Percentiles rank a stretch among this genome's conserved stretches.
Conservation (phyloP, 2,797 vertebrate genomes). For the Sciaenops ocellatus region DNA sequence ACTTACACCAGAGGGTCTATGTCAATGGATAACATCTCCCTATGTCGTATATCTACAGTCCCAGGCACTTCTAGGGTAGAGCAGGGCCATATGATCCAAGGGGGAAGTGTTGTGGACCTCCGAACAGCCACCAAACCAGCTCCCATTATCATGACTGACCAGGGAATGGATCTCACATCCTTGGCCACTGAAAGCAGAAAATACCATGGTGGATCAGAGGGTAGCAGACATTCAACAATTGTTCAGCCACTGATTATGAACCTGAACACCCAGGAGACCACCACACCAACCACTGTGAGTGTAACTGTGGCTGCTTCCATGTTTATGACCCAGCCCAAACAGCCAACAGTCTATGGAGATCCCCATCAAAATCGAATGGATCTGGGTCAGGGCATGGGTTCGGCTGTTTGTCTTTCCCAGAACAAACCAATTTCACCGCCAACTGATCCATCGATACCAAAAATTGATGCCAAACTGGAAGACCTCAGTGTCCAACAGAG, state of each 20-base stretch:
- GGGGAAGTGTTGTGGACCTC: constrained; percentile 94
- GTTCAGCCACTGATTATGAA: constrained; percentile 98
- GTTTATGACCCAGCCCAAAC: constrained; percentile 94
- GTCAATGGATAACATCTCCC: constrained; percentile 96
- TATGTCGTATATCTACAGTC: constrained; percentile 96
- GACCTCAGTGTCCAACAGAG: constrained; percentile 87
- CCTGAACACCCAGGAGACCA: constrained; percentile 93
- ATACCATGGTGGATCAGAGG: constrained; percentile 92
- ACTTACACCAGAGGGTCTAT: constrained; percentile 92
- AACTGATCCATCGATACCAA: constrained; percentile 82
- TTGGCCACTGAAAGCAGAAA: constrained; percentile 93
- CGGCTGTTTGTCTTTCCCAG: constrained; percentile 93
- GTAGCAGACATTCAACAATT: constrained; percentile 91
- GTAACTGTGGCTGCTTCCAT: constrained; percentile 96
- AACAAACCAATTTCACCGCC: constrained; percentile 89
- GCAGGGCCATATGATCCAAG: constrained; percentile 91
- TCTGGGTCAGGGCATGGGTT: constrained; percentile 92
- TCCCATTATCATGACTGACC: constrained; percentile 96
- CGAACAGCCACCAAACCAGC: constrained; percentile 89
- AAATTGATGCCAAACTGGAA: constrained; percentile 89
- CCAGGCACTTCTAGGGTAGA: constrained; percentile 96
- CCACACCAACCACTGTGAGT: constrained; percentile 91
- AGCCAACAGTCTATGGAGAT: constrained; percentile 94
- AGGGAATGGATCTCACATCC: constrained; percentile 98
- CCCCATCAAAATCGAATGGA: constrained; percentile 94